These are phyloP conservation scores for Rhinoderma darwinii DNA, from an alignment of 2,113 vertebrate genomes.

Conservation along the genomic window DNA sequence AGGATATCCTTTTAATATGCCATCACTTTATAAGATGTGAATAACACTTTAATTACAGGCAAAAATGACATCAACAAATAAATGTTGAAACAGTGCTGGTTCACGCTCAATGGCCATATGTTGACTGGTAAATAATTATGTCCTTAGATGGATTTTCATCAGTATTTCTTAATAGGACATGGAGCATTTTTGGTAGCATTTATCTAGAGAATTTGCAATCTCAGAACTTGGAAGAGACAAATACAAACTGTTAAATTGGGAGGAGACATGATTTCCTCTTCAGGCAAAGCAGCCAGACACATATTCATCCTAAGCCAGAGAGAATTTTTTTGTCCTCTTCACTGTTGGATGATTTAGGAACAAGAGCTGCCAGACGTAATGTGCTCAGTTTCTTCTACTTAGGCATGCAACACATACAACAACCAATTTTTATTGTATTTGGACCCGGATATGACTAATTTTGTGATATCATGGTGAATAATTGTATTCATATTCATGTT, in stretches of 20 bases:
- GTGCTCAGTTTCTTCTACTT: neutral
- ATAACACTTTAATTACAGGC: neutral
- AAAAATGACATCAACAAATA: neutral
- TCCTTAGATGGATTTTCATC: neutral
- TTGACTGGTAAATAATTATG: neutral
- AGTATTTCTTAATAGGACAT: slow-evolving; percentile 11
- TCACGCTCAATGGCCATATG: neutral
- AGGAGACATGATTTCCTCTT: slow-evolving; percentile 47
- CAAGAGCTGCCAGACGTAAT: neutral
- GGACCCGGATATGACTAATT: neutral
- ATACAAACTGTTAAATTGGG: neutral
- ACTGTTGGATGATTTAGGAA: neutral
- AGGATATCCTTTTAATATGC: no score
- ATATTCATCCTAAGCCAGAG: slow-evolving; percentile 8
- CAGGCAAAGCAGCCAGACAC: slow-evolving; percentile 23
- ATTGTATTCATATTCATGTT: neutral
- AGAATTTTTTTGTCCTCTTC: neutral
- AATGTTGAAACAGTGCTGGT: neutral
- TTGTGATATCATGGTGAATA: neutral
- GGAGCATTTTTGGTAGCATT: slow-evolving; percentile 14
- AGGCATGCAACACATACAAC: neutral
- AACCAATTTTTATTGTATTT: neutral
- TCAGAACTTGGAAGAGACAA: slow-evolving; percentile 11
- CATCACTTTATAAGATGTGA: no score
- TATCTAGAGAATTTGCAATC: slow-evolving; percentile 36